These are phyloP conservation scores for Sturnus vulgaris DNA, from an alignment of 2,113 vertebrate species.

Conservation along the genomic window DNA sequence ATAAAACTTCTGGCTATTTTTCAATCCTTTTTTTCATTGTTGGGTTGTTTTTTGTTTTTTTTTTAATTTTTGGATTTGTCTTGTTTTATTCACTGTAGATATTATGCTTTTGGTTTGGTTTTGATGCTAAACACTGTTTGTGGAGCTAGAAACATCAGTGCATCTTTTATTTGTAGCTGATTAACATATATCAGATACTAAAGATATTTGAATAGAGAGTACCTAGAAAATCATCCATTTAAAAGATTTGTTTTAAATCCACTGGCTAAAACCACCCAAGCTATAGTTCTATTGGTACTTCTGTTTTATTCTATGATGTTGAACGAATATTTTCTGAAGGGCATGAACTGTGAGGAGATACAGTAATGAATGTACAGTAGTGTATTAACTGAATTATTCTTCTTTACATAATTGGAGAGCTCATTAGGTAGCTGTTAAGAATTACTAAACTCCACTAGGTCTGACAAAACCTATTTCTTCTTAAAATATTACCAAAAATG, in stretches of 20 bases:
- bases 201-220: not conserved
- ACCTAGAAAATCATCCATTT: not conserved
- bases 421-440: constrained; percentile 18
- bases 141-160: not conserved
- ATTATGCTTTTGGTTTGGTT: not conserved
- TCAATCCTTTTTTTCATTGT: not conserved
- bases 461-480: not conserved
- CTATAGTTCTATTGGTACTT: not conserved
- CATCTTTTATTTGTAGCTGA: not conserved
- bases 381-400: not conserved
- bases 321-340: not conserved
- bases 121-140: not conserved
- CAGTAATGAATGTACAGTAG: not conserved
- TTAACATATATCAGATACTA: not conserved
- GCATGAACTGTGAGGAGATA: not conserved
- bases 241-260: not conserved
- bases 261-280: not conserved
- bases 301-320: not conserved
- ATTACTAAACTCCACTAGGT: not conserved
- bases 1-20: not conserved
- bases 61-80: not conserved
- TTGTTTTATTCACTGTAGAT: not conserved
- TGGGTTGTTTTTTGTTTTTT: too few relatives aligned
- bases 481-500: not conserved
- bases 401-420: not conserved